Percentiles rank a stretch among this genome's conserved stretches.
These are phyloP conservation scores for Phalera bucephala DNA, from an alignment of 2,888 invertebrate species.

Conservation along the genomic window DNA sequence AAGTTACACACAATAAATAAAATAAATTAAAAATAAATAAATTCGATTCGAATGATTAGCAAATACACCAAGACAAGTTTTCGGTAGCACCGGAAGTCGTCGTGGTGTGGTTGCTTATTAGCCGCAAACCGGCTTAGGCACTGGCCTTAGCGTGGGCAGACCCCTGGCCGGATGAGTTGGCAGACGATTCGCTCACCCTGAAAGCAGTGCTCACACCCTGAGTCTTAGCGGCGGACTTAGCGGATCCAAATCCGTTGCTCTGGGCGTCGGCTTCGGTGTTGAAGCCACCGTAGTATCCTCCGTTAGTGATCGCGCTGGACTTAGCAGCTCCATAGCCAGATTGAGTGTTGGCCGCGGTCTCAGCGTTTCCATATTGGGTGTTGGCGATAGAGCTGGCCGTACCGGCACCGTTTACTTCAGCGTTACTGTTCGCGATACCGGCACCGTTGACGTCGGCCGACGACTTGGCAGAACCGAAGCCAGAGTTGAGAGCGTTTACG, in stretches of 20 bases:
- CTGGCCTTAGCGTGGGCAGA: slow-evolving; percentile 59
- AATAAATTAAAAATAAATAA: slow-evolving; percentile 39
- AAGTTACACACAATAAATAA: slow-evolving; percentile 25
- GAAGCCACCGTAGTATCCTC: slow-evolving; percentile 33
- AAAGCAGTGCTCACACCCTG: slow-evolving; percentile 52
- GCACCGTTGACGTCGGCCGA: slow-evolving; percentile 45
- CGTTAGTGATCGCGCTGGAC: slow-evolving; percentile 36
- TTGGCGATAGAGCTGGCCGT: slow-evolving; percentile 42
- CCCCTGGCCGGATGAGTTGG: slow-evolving; percentile 51
- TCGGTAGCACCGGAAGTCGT: slow-evolving; percentile 54
- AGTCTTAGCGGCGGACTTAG: slow-evolving; percentile 50
- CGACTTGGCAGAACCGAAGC: slow-evolving; percentile 37
- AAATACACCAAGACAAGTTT: slow-evolving; percentile 77
- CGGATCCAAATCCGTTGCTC: slow-evolving; percentile 52
- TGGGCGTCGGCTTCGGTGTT: slow-evolving; percentile 51
- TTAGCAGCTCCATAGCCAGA: slow-evolving; percentile 28
- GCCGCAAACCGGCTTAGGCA: slow-evolving; percentile 30
- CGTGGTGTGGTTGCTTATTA: slow-evolving; percentile 65
- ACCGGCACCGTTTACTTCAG: slow-evolving; percentile 44
- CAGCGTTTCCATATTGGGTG: slow-evolving; percentile 32
- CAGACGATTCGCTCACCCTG: slow-evolving; percentile 55
- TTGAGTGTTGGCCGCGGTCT: slow-evolving; percentile 30
- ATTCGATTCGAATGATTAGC: slow-evolving; percentile 44
- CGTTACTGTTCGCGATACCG: slow-evolving; percentile 44
- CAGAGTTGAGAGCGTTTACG: slow-evolving; percentile 24